Conservation (phyloP, 2,888 invertebrate species). For the Acheta domesticus region DNA sequence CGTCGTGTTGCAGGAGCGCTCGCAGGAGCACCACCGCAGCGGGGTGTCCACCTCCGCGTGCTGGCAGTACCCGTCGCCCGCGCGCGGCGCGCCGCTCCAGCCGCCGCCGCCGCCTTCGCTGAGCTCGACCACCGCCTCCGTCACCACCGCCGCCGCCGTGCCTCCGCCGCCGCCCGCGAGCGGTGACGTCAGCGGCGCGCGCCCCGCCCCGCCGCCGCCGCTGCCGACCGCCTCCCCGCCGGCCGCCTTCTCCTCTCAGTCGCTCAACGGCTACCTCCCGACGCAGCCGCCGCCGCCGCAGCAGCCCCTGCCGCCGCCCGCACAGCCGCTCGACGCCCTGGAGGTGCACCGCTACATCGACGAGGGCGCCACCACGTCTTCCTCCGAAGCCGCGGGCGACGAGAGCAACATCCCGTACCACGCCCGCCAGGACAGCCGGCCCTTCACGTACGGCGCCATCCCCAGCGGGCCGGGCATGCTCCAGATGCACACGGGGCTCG, state of each 20-base stretch:
- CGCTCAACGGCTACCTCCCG: not conserved
- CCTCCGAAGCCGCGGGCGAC: conserved; percentile 42
- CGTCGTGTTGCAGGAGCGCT: not conserved
- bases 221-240: not conserved
- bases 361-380: conserved; percentile 50
- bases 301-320: conserved; percentile 18
- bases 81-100: not conserved
- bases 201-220: conserved; percentile 43
- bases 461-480: conserved; percentile 59
- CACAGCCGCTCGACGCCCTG: not conserved
- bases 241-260: not conserved
- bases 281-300: not conserved
- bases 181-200: conserved; percentile 42
- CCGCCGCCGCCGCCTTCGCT: conserved; percentile 29
- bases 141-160: conserved; percentile 37
- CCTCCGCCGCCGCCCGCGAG: conserved; percentile 35
- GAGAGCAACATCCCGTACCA: conserved; percentile 80
- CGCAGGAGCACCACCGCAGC: not conserved
- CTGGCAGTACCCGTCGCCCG: conserved; percentile 9
- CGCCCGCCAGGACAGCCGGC: conserved; percentile 83
- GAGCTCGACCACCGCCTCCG: conserved; percentile 26
- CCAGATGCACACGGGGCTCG: conserved; percentile 68
- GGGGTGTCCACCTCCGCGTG: not conserved
- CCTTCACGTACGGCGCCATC: conserved; percentile 79
- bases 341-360: conserved; percentile 44